Percentiles rank a stretch among this genome's conserved stretches.
Conservation (phyloP, 2,888 invertebrate genomes). For the Synergus japonicus region DNA sequence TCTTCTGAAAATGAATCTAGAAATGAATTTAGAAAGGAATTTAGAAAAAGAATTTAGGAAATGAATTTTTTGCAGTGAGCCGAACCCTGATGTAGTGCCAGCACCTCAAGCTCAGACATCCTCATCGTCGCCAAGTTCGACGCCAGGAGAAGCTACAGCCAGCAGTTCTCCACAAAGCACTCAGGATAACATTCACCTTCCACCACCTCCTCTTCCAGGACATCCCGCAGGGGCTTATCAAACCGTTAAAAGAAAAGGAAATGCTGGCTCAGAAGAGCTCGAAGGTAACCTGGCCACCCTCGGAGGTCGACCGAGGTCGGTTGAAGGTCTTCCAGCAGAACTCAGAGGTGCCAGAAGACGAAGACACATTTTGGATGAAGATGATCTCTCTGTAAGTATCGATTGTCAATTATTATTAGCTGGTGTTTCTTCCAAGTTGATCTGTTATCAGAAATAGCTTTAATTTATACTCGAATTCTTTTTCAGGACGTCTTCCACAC, state of each 20-base stretch:
- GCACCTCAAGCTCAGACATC: slow-evolving; percentile 89
- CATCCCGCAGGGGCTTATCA: slow-evolving; percentile 88
- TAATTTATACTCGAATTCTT: not conserved
- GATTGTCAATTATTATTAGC: not conserved
- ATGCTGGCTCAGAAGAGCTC: slow-evolving; percentile 82
- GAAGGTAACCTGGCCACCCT: slow-evolving; percentile 89
- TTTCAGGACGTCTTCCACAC: slow-evolving; percentile 74
- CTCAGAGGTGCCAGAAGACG: slow-evolving; percentile 86
- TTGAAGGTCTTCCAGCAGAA: slow-evolving; percentile 89
- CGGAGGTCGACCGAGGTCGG: slow-evolving; percentile 92
- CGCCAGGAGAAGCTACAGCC: slow-evolving; percentile 80
- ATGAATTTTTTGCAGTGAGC: slow-evolving; percentile 81
- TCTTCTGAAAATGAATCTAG: no score
- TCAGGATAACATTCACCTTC: slow-evolving; percentile 84
- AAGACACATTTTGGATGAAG: slow-evolving; percentile 78
- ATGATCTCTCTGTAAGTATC: slow-evolving; percentile 66
- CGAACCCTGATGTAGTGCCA: slow-evolving; percentile 88
- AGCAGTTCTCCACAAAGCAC: slow-evolving; percentile 81
- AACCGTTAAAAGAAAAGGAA: slow-evolving; percentile 90
- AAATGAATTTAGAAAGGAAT: no score
- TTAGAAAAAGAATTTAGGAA: no score
- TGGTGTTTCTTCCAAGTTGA: no score
- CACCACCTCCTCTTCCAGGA: slow-evolving; percentile 89
- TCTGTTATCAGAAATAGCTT: no score
- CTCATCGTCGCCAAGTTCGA: slow-evolving; percentile 84